Evolutionary conservation across 2,888 invertebrate genomes (phyloP), one percentile per base, ranked within the genome.

Genomic region (Helicoverpa assulta): DNA sequence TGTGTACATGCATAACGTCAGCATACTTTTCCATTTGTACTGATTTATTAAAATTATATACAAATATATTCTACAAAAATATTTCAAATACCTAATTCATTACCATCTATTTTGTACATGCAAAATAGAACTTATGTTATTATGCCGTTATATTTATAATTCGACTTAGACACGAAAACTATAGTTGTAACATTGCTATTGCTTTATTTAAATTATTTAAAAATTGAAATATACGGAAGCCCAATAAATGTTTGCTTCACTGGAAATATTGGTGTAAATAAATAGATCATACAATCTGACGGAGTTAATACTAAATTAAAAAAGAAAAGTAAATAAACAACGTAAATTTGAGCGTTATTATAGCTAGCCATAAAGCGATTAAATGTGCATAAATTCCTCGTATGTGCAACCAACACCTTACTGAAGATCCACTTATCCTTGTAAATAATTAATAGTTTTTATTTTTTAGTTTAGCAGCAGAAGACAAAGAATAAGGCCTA

Each of bases 21-120:
- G 82, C 72, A 84, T 75, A 73, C 53, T 70, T 84, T 86, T 87
- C 81, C 84, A 80, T 92, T 92, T 92, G 92, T 92, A 92, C 92
- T 91, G 85, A 81, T 88, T 87, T 78, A 84, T 85, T 83, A 79
- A 78, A 86, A 83, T 84, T 87, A 88, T 87, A 83, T 87, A 89
- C 87, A 88, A 85, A 87, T 85, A 84, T 78, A 78, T 75, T 78
- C 80, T 80, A 84, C 78, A 83, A 83, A 83, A 83, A 83, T 83
- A 83, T 83, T 80, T 78, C 55, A 82, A 76, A 75, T 78, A 85
- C 73, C 66, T 79, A 78, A 76, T 74, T 76, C 72, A 82, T 83
- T 83, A 76, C 62, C 56, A 81, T 76, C 82, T 80, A 82, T 83
- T 88, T 87, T 88, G 87, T 88, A 88, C 87, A 81, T 76, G 84